Evolutionary conservation across 2,113 vertebrate species (phyloP).

Genomic region (Campylomormyrus numenius): DNA sequence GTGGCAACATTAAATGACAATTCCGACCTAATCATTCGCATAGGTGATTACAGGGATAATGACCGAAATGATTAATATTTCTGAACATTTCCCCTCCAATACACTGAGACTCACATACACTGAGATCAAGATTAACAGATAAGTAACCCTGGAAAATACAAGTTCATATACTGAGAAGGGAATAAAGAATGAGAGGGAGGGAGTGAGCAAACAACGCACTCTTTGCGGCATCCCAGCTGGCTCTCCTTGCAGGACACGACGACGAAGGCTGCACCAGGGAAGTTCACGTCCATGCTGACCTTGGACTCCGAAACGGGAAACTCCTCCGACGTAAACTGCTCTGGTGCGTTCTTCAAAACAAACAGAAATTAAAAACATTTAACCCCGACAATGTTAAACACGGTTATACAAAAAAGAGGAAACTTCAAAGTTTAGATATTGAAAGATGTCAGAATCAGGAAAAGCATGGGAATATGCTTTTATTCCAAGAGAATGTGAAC

Average conservation of each 20-base stretch:
- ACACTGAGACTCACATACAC: neutral
- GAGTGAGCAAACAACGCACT: conserved; percentile 64
- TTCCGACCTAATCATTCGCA: neutral
- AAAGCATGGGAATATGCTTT: too few relatives aligned
- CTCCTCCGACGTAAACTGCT: conserved; percentile 91
- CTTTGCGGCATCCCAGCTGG: conserved; percentile 89
- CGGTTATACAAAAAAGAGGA: neutral
- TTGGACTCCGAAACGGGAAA: conserved; percentile 91
- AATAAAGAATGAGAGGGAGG: neutral
- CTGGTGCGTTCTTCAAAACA: conserved; percentile 73
- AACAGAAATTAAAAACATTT: conserved; percentile 22
- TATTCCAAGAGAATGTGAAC: neutral
- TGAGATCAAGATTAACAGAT: neutral
- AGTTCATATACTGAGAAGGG: neutral
- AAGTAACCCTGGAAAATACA: neutral
- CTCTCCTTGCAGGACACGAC: conserved; percentile 93
- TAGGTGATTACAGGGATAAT: neutral
- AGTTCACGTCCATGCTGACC: conserved; percentile 94
- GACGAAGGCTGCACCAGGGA: conserved; percentile 91
- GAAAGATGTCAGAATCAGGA: neutral
- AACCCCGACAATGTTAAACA: conserved; percentile 17
- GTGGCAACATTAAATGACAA: neutral
- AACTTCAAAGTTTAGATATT: neutral
- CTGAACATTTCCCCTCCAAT: neutral
- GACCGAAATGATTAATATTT: neutral